Conservation (phyloP, 2,797 vertebrate genomes). For the Dendrocincla tyrannina region DNA sequence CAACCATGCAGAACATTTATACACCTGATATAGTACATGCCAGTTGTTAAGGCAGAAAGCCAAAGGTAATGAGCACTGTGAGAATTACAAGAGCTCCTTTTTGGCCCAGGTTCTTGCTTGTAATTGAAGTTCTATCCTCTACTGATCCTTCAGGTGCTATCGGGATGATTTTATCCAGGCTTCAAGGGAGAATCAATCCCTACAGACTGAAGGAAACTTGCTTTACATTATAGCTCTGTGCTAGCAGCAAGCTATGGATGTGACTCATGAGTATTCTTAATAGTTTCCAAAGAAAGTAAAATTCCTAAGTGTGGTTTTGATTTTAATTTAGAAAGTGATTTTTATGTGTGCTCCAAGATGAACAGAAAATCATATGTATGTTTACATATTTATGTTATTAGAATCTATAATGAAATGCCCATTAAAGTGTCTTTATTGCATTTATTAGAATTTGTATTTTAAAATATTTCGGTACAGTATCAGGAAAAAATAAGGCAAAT, state of each 20-base stretch:
- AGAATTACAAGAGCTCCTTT: conserved; percentile 71
- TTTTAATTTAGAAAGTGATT: conserved; percentile 49
- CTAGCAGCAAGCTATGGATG: conserved; percentile 51
- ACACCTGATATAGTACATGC: conserved; percentile 81
- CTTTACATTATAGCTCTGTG: conserved; percentile 58
- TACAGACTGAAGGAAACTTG: conserved; percentile 64
- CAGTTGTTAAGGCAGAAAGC: conserved; percentile 85
- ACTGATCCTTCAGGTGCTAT: conserved; percentile 80
- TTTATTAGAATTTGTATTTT: neutral
- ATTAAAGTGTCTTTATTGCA: neutral
- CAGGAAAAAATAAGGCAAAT: neutral
- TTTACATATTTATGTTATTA: neutral
- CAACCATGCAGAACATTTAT: conserved; percentile 77
- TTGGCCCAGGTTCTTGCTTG: conserved; percentile 67
- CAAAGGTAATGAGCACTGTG: conserved; percentile 86
- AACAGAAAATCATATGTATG: neutral
- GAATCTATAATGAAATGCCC: neutral
- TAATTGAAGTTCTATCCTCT: conserved; percentile 80
- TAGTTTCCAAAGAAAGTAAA: conserved; percentile 59
- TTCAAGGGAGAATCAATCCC: conserved; percentile 68
- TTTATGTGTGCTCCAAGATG: conserved; percentile 6
- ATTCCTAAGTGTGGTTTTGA: conserved; percentile 38
- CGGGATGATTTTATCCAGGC: conserved; percentile 74
- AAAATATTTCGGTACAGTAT: neutral
- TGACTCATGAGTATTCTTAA: conserved; percentile 64